Conservation (phyloP, 2,888 invertebrate genomes). For the Epinotia nisella region DNA sequence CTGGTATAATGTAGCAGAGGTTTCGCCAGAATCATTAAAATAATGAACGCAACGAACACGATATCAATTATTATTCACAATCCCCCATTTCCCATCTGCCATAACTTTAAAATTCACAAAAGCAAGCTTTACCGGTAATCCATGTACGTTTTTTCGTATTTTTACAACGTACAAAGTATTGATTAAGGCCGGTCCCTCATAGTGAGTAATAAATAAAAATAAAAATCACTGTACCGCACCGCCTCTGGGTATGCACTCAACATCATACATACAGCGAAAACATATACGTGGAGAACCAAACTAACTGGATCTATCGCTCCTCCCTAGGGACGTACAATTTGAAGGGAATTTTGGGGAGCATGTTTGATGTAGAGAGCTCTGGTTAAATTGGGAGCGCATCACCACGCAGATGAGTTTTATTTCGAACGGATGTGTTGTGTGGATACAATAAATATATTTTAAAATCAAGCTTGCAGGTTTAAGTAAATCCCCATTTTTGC, state of each 20-base stretch:
- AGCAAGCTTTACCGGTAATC: slow-evolving; percentile 52
- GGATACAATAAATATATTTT: slow-evolving; percentile 53
- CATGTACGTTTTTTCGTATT: slow-evolving; percentile 57
- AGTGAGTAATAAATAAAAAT: slow-evolving; percentile 67
- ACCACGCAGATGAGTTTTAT: slow-evolving; percentile 64
- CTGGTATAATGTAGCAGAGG: too few species aligned
- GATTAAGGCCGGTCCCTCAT: slow-evolving; percentile 69
- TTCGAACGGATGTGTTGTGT: slow-evolving; percentile 57
- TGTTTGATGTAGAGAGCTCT: slow-evolving; percentile 52
- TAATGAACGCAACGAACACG: not conserved
- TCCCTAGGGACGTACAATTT: slow-evolving; percentile 44
- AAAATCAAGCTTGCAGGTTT: slow-evolving; percentile 33
- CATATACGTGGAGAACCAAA: slow-evolving; percentile 52
- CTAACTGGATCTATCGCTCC: slow-evolving; percentile 47
- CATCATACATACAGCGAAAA: slow-evolving; percentile 50
- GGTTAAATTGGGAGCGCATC: slow-evolving; percentile 54
- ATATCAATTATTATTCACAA: slow-evolving; percentile 20
- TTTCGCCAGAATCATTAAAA: not conserved
- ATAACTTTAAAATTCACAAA: slow-evolving; percentile 33
- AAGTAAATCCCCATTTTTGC: slow-evolving; percentile 37
- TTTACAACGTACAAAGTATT: slow-evolving; percentile 65
- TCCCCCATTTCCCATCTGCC: not conserved
- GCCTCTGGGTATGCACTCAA: slow-evolving; percentile 59
- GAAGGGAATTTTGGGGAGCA: slow-evolving; percentile 48
- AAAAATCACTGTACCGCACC: slow-evolving; percentile 64